Conservation (phyloP, 2,113 vertebrate species). For the Pseudorasbora parva region DNA sequence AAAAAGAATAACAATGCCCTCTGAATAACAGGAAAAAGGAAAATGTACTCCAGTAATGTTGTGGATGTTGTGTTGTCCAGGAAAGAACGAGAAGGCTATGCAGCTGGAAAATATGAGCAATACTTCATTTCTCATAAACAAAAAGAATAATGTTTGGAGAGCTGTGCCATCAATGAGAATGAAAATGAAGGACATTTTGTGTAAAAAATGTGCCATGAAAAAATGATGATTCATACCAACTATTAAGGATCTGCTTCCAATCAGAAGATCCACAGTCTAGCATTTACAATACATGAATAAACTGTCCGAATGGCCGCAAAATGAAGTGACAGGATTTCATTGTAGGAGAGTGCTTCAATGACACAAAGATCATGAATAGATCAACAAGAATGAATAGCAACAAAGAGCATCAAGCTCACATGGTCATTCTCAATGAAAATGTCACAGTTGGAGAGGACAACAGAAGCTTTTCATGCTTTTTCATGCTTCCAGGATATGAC, state of each 20-base stretch:
- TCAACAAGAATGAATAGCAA: constrained; percentile 35
- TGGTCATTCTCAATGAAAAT: constrained; percentile 66
- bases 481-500: constrained; percentile 58
- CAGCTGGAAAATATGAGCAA: constrained; percentile 24
- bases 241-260: background rate
- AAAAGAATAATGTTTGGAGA: constrained; percentile 9
- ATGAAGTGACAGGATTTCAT: background rate
- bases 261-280: background rate
- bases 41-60: constrained; percentile 53
- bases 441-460: constrained; percentile 66
- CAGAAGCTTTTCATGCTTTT: constrained; percentile 67
- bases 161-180: background rate
- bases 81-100: background rate
- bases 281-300: background rate
- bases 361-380: constrained; percentile 21
- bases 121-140: background rate
- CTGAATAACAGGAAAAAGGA: constrained; percentile 73
- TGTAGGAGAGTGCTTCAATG: constrained; percentile 6
- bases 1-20: constrained; percentile 54
- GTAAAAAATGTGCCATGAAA: background rate
- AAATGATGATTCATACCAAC: background rate
- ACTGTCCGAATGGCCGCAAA: background rate
- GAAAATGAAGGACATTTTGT: background rate
- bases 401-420: constrained; percentile 63
- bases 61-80: background rate